Evolutionary conservation across 64 coral and sea anemone genomes (phyloP).

Genomic region (Montipora sp.): DNA sequence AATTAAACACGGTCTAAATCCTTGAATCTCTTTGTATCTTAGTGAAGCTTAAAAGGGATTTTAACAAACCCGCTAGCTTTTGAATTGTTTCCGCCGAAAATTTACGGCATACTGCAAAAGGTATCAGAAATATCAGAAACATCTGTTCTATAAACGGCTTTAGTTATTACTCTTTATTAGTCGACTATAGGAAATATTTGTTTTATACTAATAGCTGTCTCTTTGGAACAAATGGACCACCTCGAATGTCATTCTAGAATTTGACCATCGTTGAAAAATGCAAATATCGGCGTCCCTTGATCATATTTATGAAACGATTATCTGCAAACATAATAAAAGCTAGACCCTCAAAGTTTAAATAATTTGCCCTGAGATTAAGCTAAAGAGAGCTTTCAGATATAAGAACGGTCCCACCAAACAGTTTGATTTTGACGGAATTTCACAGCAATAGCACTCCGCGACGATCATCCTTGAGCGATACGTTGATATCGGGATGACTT

Average conservation of each 20-base stretch:
- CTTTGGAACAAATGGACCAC: neutral
- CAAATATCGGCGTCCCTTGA: conserved; percentile 1
- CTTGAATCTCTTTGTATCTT: too few relatives aligned
- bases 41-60: too few relatives aligned
- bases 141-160: neutral
- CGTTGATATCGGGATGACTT: neutral
- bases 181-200: neutral
- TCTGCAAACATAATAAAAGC: neutral
- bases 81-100: neutral
- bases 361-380: neutral
- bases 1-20: too few relatives aligned
- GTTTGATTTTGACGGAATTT: too few relatives aligned
- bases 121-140: neutral
- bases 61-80: too few relatives aligned
- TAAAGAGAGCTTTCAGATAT: too few relatives aligned
- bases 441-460: too few relatives aligned
- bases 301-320: neutral
- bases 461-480: neutral
- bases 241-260: neutral
- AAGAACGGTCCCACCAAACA: neutral
- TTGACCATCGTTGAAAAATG: neutral
- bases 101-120: neutral
- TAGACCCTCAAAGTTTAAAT: neutral
- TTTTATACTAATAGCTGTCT: neutral
- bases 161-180: neutral